Evolutionary conservation across 2,888 invertebrate genomes (phyloP), one percentile per base, ranked within the genome.

Genomic region (Agonopterix arenella): DNA sequence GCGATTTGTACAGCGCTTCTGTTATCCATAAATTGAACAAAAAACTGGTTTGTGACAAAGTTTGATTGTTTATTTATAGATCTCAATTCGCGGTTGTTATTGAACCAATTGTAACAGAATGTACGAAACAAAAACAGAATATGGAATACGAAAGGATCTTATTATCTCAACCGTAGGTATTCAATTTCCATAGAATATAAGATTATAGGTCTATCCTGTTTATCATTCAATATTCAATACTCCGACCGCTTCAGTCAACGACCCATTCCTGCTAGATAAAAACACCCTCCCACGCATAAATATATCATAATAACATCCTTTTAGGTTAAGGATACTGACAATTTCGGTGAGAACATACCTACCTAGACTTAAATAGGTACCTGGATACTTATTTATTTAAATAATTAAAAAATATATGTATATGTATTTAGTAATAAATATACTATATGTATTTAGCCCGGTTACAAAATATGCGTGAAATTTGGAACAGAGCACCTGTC

Each of bases 211-310:
- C 40, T 40, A 40, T n/a, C n/a, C 40, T 40, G 40, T 9, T 40
- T 40, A 61, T 59, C 58, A 62, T 64, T 58, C 58, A 64, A 64
- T 63, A 67, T 68, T 64, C 59, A 58, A 54, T 53, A 61, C 52
- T 53, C 54, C 43, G 47, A 44, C 47, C 47, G 49, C 28, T 47
- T 36, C 62, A 67, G 70, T 68, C 73, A 69, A 65, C 62, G 71
- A 70, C 68, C 70, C 66, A 67, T 66, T 58, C 55, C 59, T 18
- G 63, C 62, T 62, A 72, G 71, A 75, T 71, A 72, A 66, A 64
- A 59, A 56, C 62, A 62, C 62, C 67, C 59, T 66, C 68, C 67
- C 62, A 69, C 70, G 60, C 68, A 53, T 60, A 62, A 64, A 64
- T 55, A 63, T 51, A 51, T 66, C 52, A 52, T 67, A 66, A 59